phyloP scores from a whole-genome alignment of 2,888 invertebrate genomes.

The Clepsis dumicolana region DNA sequence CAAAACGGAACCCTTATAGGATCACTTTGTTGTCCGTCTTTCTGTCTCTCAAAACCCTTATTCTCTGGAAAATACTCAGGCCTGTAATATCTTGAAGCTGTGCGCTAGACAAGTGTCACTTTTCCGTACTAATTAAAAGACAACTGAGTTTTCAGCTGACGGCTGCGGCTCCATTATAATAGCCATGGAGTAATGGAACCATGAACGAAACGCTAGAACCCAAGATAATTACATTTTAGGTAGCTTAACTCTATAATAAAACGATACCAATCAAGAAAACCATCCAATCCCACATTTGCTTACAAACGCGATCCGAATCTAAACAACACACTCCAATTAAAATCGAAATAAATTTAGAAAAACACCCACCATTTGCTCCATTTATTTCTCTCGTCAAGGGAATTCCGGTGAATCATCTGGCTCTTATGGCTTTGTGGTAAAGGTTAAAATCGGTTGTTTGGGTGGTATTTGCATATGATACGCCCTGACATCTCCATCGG shows the following conservation, averaged over 20 bases:
- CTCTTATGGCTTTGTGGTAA: conserved; percentile 8
- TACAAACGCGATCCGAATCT: conserved; percentile 30
- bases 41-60: too few relatives aligned
- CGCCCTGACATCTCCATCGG: conserved; percentile 32
- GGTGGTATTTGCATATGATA: conserved; percentile 31
- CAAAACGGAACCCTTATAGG: too few relatives aligned
- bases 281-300: conserved; percentile 32
- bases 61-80: too few relatives aligned
- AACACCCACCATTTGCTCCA: conserved; percentile 39
- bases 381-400: conserved; percentile 31
- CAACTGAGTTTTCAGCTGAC: too few relatives aligned
- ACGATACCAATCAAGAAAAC: conserved; percentile 13
- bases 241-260: background rate
- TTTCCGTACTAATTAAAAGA: too few relatives aligned
- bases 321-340: conserved; percentile 40
- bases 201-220: too few relatives aligned
- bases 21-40: too few relatives aligned
- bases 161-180: too few relatives aligned
- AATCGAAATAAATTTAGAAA: conserved; percentile 41
- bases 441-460: conserved; percentile 19
- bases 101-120: too few relatives aligned
- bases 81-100: too few relatives aligned
- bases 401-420: conserved; percentile 5
- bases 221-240: too few relatives aligned
- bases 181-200: too few relatives aligned